phyloP scores from a whole-genome alignment of 2,888 invertebrate genomes.

The Blastobasis adustella region DNA sequence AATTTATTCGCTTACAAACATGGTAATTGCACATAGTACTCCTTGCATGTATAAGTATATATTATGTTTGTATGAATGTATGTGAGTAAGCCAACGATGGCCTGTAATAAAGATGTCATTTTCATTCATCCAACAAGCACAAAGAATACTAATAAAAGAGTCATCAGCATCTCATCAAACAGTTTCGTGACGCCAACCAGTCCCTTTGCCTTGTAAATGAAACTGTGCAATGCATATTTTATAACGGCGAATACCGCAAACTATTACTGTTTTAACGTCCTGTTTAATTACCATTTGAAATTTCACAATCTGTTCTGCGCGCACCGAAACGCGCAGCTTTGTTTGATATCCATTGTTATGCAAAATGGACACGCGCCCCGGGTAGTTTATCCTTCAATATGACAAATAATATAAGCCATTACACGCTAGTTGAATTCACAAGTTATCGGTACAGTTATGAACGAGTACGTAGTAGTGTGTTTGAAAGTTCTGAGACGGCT shows the following conservation, averaged over 20 bases:
- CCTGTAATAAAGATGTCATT: constrained; percentile 17
- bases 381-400: constrained; percentile 38
- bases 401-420: constrained; percentile 38
- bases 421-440: neutral
- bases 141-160: constrained; percentile 16
- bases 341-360: constrained; percentile 50
- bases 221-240: constrained; percentile 13
- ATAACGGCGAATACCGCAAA: neutral
- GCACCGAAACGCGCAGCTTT: constrained; percentile 26
- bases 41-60: no score
- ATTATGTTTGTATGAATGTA: no score
- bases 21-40: no score
- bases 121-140: constrained; percentile 17
- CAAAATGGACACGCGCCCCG: constrained; percentile 39
- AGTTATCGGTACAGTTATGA: neutral
- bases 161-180: constrained; percentile 21
- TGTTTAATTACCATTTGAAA: constrained; percentile 12
- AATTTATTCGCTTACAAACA: neutral
- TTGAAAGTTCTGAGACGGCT: neutral
- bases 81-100: no score
- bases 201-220: constrained; percentile 32
- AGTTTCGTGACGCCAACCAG: constrained; percentile 18
- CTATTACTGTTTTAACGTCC: constrained; percentile 1
- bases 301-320: constrained; percentile 21
- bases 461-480: neutral